Percentiles rank a stretch among this genome's conserved stretches.
phyloP scores from a whole-genome alignment of 1,140 invertebrate species.

The Hylaeus volcanicus region DNA sequence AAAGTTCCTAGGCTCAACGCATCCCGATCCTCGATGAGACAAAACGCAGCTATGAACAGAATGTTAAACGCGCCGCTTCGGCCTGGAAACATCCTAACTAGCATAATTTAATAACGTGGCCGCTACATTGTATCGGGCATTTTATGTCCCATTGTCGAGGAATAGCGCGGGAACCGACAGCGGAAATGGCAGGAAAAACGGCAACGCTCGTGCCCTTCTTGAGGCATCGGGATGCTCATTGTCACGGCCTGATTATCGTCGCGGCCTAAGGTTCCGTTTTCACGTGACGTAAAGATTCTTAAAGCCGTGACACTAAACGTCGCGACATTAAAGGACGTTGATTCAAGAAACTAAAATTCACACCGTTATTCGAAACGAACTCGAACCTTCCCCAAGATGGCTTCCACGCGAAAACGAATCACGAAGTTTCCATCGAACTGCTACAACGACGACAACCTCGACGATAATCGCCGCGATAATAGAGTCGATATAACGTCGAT shows the following conservation, averaged over 20 bases:
- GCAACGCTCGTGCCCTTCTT: conserved; percentile 28
- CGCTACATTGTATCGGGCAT: not conserved
- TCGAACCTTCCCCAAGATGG: not conserved
- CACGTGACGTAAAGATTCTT: not conserved
- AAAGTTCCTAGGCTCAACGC: not conserved
- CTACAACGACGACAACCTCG: no score
- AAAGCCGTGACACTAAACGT: no score
- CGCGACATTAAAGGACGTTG: no score
- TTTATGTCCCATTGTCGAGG: conserved; percentile 31
- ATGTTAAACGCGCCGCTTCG: conserved; percentile 26
- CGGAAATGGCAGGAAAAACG: conserved; percentile 7
- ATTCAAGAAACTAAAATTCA: no score
- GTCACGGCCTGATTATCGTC: conserved; percentile 21
- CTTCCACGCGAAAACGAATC: no score
- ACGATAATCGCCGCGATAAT: no score
- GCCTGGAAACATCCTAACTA: conserved; percentile 30
- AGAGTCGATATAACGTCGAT: not conserved
- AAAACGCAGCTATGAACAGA: conserved; percentile 20
- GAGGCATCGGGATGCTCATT: not conserved
- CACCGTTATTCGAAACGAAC: not conserved
- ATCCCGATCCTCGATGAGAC: not conserved
- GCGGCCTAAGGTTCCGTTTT: not conserved
- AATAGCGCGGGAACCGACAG: conserved; percentile 12
- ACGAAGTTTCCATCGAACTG: no score
- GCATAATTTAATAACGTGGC: conserved; percentile 37